Base-by-base conservation (phyloP, 1,140 invertebrate species). In the Heliconius eleuchia region DNA sequence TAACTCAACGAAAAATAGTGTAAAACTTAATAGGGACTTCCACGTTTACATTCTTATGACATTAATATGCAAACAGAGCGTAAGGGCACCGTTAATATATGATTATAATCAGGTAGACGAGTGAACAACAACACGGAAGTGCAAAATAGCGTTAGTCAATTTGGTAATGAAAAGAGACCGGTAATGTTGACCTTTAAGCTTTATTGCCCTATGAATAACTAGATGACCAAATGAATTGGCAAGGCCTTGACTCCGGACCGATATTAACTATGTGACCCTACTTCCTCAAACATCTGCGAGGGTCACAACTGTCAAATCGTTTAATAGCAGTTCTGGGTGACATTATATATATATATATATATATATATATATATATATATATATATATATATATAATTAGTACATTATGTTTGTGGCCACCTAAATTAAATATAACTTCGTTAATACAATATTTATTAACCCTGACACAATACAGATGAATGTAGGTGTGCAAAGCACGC, bases 261-360 rank as follows among this genome's bases (percentile, higher is more conserved):
- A 91, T 92, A 92, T 92, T 91, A 91, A 92, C 88, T 89, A 87
- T 88, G 82, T 89, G 87, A 92, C 86, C 90, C 88, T 86, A 92
- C 90, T 94, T 93, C 91, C 92, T 91, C 79, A 84, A 87, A 88
- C 85, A 87, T 74, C 75, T 75, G 83, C 85, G 88, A 89, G 87
- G 86, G 86, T 89, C 89, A 84, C 88, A 86, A 73, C 75, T 80
- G 70, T 71, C 27, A 57, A 74, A 46, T 79, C 30, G 7, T 72
- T 72, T 42, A 72, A 42, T 39, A 16, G n/a, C 30, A 16, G 30
- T 16, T 60, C 23, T 66, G 11, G 23, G 27, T 27, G 55, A 23
- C n/a, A 66, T n/a, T 60, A 23, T 23, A 23, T 23, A 23, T 23
- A 23, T 23, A 23, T 23, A 23, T 23, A 23, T 23, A 23, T 23